Base-by-base conservation (phyloP, 35 echinoderm and acorn worm genomes). In the Patiria miniata region DNA sequence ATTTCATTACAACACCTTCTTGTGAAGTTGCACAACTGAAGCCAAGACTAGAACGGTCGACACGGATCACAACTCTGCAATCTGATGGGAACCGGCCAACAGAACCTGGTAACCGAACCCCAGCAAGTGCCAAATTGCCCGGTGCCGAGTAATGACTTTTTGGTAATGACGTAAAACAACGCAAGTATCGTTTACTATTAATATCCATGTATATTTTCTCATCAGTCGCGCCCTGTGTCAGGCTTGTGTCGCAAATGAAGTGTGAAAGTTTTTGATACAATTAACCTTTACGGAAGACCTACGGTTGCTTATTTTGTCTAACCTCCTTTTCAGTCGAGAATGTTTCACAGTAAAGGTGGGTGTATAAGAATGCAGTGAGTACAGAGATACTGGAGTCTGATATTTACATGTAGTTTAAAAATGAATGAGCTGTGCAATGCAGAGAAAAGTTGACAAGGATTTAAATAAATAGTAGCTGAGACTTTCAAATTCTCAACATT, bases 1-100 rank as follows among this genome's bases (percentile, higher is more conserved):
- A 73, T 73, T 22, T 73, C 65, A 32, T 34, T 73, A 26, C 65
- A 34, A 73, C 65, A 73, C 65, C 65, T 73, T 73, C 42, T 36
- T 34, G 34, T 32, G 65, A 73, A 73, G 26, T 73, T 10, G 29
- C 14, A 34, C 65, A 73, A 34, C 21, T 73, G 26, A 73, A 32
- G 34, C 34, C 65, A 73, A 73, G 23, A 36, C 26, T 73, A 26
- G n/a, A n/a, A 73, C 29, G 26, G 29, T 34, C 29, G 65, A 73
- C 65, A 73, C 65, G 6, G 26, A 28, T 73, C 29, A 23, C 65
- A 73, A 73, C 65, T 28, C 65, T 36, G 58, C 21, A 73, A 34
- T 73, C 34, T 73, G 65, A 73, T 34, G 65, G 34, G 26, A 73
- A 73, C 65, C 8, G 29, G 65, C 19, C 19, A 2, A 34, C 26